Evolutionary conservation across 2,888 invertebrate species (phyloP).

Genomic region (Cantharis nigra): DNA sequence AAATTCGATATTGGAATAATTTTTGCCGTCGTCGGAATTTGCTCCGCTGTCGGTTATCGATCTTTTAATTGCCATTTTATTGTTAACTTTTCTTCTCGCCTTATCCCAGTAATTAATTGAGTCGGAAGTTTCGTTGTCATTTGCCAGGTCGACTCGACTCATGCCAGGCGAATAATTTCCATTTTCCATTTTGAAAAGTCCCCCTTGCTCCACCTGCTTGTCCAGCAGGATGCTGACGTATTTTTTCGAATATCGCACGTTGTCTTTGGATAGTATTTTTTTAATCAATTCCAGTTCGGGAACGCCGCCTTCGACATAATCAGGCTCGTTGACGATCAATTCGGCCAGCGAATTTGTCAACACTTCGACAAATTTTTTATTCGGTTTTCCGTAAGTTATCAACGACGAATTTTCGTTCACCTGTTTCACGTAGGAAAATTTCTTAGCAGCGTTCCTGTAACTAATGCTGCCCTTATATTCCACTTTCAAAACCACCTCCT

Average conservation of each 20-base stretch:
- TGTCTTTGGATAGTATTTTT: slow-evolving; percentile 68
- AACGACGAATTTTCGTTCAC: slow-evolving; percentile 27
- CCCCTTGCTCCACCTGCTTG: slow-evolving; percentile 72
- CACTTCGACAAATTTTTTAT: slow-evolving; percentile 55
- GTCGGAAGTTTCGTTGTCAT: slow-evolving; percentile 15
- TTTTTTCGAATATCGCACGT: slow-evolving; percentile 64
- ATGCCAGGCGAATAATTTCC: slow-evolving; percentile 69
- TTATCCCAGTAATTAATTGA: background rate
- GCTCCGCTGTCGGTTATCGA: slow-evolving; percentile 9
- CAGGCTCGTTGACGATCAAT: slow-evolving; percentile 72
- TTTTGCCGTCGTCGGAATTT: slow-evolving; percentile 31
- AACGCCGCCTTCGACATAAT: slow-evolving; percentile 72
- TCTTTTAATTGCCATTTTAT: slow-evolving; percentile 12
- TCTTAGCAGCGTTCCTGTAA: slow-evolving; percentile 80
- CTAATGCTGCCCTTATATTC: slow-evolving; percentile 86
- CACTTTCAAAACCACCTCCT: slow-evolving; percentile 77
- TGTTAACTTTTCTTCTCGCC: background rate
- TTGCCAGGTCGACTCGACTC: slow-evolving; percentile 26
- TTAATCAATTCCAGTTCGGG: slow-evolving; percentile 69
- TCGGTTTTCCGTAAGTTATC: slow-evolving; percentile 32
- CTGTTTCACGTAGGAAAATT: slow-evolving; percentile 59
- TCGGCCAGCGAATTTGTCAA: slow-evolving; percentile 73
- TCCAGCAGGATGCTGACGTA: slow-evolving; percentile 68
- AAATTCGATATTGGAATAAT: slow-evolving; percentile 19
- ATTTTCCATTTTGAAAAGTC: slow-evolving; percentile 68